Conservation (phyloP, 2,888 invertebrate species). For the Homarus gammarus region DNA sequence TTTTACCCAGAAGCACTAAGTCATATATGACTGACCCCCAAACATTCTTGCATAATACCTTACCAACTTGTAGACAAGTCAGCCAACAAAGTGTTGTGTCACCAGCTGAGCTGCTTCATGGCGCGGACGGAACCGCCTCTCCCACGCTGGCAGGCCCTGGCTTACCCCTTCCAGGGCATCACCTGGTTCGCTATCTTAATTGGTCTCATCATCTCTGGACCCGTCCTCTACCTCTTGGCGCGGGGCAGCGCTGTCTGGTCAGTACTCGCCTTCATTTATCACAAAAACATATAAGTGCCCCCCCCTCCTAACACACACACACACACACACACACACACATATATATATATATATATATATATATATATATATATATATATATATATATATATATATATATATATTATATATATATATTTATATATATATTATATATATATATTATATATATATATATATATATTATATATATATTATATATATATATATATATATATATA, state of each 20-base stretch:
- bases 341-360: conserved; percentile 25
- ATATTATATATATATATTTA: conserved; percentile 9
- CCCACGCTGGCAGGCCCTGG: conserved; percentile 49
- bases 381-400: conserved; percentile 19
- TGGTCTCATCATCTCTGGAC: not conserved
- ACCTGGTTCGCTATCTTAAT: conserved; percentile 46
- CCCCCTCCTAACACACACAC: too few species aligned
- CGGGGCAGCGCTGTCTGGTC: not conserved
- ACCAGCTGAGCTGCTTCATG: conserved; percentile 40
- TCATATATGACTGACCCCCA: not conserved
- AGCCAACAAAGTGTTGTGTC: not conserved
- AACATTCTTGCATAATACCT: too few species aligned
- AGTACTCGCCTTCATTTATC: not conserved
- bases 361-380: not conserved
- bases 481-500: too few species aligned
- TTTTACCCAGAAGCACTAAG: not conserved
- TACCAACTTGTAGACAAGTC: too few species aligned
- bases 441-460: conserved; percentile 23
- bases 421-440: conserved; percentile 4
- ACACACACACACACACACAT: too few species aligned
- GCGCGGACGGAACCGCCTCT: conserved; percentile 32
- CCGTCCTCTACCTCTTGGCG: conserved; percentile 10
- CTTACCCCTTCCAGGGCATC: conserved; percentile 40
- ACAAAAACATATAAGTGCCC: not conserved
- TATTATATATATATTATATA: too few species aligned